These are phyloP conservation scores for Papilio protenor DNA, from an alignment of 2,888 invertebrate species.

Conservation along the genomic window DNA sequence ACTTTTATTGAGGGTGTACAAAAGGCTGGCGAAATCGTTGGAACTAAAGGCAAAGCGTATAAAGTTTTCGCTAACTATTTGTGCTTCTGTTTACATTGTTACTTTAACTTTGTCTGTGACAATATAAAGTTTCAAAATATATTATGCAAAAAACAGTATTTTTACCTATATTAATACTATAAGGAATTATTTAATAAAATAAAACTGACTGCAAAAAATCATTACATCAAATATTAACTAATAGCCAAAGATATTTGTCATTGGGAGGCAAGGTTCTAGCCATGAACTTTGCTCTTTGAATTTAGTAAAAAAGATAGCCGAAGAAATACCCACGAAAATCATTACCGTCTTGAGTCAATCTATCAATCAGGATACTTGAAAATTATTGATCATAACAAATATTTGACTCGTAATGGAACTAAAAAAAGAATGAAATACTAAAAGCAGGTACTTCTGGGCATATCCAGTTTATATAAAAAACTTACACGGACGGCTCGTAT, in stretches of 20 bases:
- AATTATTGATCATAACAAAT: not conserved
- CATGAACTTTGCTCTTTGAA: too few species aligned
- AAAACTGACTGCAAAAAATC: not conserved
- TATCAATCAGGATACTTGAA: too few species aligned
- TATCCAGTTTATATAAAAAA: not conserved
- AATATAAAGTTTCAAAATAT: not conserved
- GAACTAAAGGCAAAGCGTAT: constrained; percentile 2
- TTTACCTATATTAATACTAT: not conserved
- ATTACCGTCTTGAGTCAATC: too few species aligned
- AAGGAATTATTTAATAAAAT: not conserved
- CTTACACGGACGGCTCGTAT: not conserved
- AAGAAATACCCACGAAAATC: too few species aligned
- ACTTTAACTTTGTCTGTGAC: not conserved
- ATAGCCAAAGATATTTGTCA: too few species aligned
- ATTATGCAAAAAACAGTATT: not conserved
- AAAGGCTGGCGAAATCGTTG: not conserved
- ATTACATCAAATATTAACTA: not conserved
- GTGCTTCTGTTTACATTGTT: constrained; percentile 3
- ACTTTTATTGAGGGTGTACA: constrained; percentile 14
- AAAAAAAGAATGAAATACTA: not conserved
- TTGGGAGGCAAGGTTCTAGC: too few species aligned
- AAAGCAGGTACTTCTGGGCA: not conserved
- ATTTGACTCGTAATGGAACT: not conserved
- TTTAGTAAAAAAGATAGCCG: too few species aligned
- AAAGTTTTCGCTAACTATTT: constrained; percentile 11